Percentiles rank a stretch among this genome's conserved stretches.
phyloP scores from a whole-genome alignment of 1,140 invertebrate genomes.

The Samia ricini region DNA sequence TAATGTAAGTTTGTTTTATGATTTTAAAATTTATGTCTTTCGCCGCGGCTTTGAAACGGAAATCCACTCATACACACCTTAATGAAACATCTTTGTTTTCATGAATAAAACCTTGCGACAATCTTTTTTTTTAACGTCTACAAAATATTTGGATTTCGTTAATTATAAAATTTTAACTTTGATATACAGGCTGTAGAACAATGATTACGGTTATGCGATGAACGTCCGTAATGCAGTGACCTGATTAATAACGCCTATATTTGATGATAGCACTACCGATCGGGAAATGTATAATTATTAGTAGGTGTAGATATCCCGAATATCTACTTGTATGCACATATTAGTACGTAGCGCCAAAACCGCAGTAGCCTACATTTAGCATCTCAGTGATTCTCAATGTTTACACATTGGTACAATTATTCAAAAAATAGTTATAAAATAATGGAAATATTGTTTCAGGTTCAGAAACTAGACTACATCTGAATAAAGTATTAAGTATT shows the following conservation, averaged over 20 bases:
- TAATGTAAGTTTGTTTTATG: too few species aligned
- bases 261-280: constrained; percentile 22
- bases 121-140: too few species aligned
- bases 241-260: constrained; percentile 5
- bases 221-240: neutral
- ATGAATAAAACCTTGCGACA: too few species aligned
- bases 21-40: too few species aligned
- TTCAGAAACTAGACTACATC: too few species aligned
- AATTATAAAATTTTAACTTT: neutral
- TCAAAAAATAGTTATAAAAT: too few species aligned
- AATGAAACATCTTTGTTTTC: too few species aligned
- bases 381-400: neutral
- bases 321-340: neutral
- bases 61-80: too few species aligned
- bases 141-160: neutral
- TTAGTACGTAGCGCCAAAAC: neutral
- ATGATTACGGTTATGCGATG: neutral
- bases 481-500: too few species aligned
- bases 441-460: too few species aligned
- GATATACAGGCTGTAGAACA: too few species aligned
- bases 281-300: neutral
- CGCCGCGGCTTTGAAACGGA: too few species aligned
- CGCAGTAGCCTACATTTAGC: neutral
- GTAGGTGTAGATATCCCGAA: neutral
- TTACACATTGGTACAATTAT: neutral